Base-by-base conservation (phyloP, 2,113 vertebrate genomes). In the Maccullochella peelii region DNA sequence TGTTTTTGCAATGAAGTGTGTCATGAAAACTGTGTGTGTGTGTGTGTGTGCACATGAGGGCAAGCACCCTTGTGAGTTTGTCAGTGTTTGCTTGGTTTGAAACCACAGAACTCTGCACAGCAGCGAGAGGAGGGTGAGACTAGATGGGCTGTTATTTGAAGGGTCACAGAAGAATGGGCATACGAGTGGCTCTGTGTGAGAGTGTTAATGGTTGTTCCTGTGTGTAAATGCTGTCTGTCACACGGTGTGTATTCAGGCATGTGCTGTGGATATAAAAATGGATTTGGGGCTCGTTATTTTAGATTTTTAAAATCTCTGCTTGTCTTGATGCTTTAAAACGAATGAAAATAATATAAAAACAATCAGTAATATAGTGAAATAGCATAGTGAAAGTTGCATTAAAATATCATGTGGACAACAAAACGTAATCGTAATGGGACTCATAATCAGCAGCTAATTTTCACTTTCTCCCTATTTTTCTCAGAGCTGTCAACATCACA, bases 1-100 rank as follows among this genome's bases (percentile, higher is more conserved):
- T 91, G 89, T 89, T 90, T 93, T 92, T 90, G 83, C 88, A 92
- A 93, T 93, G 93, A 91, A 94, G 94, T 93, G 91, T 95, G 94
- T 91, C 89, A 91, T 89, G 88, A 91, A 84, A 88, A 74, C 80
- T 63, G 73, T 68, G 58, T 20, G 66, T 9, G 69, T 21, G 58
- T 21, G 49, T 42, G 55, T 21, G 44, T 23, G 70, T 3, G 50
- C 20, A 42, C 38, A 40, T 14, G 52, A 68, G 74, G 44, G 81
- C 52, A 63, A 33, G 85, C 58, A 58, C 75, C 54, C 68, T 72
- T 74, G 70, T 47, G 72, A 74, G 89, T 40, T 65, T 57, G 62
- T 82, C 57, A 72, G 63, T 80, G 79, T 82, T 87, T 69, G 25
- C 80, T 75, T 21, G 55, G 79, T 89, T 44, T 82, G 75, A 79